Base-by-base conservation (phyloP, 2,888 invertebrate genomes). In the Caenorhabditis zanzibari region DNA sequence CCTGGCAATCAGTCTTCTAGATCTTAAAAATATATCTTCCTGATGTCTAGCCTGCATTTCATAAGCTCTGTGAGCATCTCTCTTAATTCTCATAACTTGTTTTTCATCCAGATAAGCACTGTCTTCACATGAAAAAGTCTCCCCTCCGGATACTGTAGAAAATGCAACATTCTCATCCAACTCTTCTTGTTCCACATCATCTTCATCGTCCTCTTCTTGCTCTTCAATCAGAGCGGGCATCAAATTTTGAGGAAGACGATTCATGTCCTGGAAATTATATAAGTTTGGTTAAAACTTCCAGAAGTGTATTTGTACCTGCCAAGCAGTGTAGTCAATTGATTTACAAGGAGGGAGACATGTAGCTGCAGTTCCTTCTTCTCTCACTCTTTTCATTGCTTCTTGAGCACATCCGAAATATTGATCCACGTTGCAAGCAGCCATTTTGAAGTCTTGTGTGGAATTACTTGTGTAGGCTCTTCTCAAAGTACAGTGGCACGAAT, bases 11-110 rank as follows among this genome's bases (percentile, higher is more conserved):
- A 91, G 80, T 59, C 90, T 72, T 63, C 89, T 88, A 0, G 90
- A 90, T 74, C 91, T 69, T 7, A 90, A 68, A 47, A 88, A 88
- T 44, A 92, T 91, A 79, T 92, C 91, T 54, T 92, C 92, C 66
- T 92, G 92, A 73, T 88, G 90, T 63, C 91, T 84, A n/a, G 91
- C 84, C 58, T 91, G 91, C 80, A 90, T 91, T 73, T 92, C 92
- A 68, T 88, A 91, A 0, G 92, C 92, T 52, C 85, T 61, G 63
- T 90, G 87, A 22, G 92, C 92, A 56, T 89, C 88, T 41, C 90
- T 49, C 41, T 91, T 92, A 59, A 92, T 91, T 19, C 86, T 64
- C 41, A 66, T 66, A 19, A 92, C 86, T 63, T 87, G 87, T 26
- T 82, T 82, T 4, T 86, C 86, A 68, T 82, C 84, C 71, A 88